Percentiles rank a stretch among this genome's conserved stretches.
These are phyloP conservation scores for Noctua comes DNA, from an alignment of 2,888 invertebrate genomes.

Conservation along the genomic window DNA sequence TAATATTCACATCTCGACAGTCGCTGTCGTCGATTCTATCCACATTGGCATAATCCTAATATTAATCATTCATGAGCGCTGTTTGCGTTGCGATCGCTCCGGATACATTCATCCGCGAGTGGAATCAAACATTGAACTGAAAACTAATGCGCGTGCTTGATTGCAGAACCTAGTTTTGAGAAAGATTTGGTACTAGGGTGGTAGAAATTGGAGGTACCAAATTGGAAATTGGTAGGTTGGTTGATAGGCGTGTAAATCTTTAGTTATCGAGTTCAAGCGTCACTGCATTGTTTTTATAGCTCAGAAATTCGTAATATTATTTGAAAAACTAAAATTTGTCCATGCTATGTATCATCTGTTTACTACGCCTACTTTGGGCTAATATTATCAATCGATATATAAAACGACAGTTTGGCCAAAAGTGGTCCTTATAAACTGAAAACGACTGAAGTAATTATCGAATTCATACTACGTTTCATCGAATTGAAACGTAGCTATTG, in stretches of 20 bases:
- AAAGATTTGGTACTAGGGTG: neutral
- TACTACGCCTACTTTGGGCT: no score
- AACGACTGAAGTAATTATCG: conserved; percentile 5
- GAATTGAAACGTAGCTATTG: conserved; percentile 11
- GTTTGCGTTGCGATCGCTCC: neutral
- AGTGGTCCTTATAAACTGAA: neutral
- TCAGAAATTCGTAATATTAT: neutral
- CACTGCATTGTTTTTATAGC: neutral
- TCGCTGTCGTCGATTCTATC: conserved; percentile 4
- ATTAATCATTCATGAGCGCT: conserved; percentile 22
- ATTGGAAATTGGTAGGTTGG: no score
- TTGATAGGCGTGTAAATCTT: no score
- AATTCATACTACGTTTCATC: neutral
- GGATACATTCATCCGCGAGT: conserved; percentile 15
- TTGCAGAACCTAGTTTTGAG: neutral
- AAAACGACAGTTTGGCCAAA: neutral
- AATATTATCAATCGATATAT: neutral
- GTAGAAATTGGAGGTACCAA: neutral
- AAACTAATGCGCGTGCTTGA: neutral
- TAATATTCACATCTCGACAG: conserved; percentile 2
- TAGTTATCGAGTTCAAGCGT: no score
- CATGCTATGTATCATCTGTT: neutral
- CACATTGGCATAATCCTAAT: conserved; percentile 8
- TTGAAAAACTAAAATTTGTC: neutral
- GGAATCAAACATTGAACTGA: conserved; percentile 3